phyloP scores from a whole-genome alignment of 1,140 invertebrate species.

The Heliconius hewitsoni region DNA sequence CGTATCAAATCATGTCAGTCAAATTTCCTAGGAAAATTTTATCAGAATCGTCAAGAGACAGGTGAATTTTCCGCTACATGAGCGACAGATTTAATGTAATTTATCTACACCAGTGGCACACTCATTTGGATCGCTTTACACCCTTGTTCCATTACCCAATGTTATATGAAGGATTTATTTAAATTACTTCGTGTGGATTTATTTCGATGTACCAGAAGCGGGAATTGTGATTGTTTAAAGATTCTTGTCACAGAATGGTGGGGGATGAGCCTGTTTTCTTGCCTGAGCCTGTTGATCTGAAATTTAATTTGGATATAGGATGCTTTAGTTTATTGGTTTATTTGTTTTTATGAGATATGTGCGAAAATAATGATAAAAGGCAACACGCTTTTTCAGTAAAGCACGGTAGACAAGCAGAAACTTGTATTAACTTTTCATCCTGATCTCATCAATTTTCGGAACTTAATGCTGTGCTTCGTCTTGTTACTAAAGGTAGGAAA shows the following conservation, averaged over 20 bases:
- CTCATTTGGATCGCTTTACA: constrained; percentile 58
- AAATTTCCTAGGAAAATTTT: constrained; percentile 34
- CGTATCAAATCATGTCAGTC: constrained; percentile 24
- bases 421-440: too few relatives aligned
- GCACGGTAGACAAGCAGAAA: too few relatives aligned
- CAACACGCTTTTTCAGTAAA: too few relatives aligned
- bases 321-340: background rate
- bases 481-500: too few relatives aligned
- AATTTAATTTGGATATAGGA: background rate
- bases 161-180: constrained; percentile 23
- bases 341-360: too few relatives aligned
- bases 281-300: background rate
- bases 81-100: constrained; percentile 60
- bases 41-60: constrained; percentile 43
- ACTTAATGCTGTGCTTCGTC: too few relatives aligned
- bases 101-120: constrained; percentile 59
- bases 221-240: background rate
- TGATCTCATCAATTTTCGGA: too few relatives aligned
- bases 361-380: too few relatives aligned
- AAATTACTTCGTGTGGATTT: constrained; percentile 18
- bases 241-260: background rate
- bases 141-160: constrained; percentile 41
- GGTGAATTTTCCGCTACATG: constrained; percentile 57
- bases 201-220: background rate
- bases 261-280: background rate